phyloP scores from a whole-genome alignment of 53 echinoderm and acorn worm genomes.

The Mesocentrotus franciscanus region DNA sequence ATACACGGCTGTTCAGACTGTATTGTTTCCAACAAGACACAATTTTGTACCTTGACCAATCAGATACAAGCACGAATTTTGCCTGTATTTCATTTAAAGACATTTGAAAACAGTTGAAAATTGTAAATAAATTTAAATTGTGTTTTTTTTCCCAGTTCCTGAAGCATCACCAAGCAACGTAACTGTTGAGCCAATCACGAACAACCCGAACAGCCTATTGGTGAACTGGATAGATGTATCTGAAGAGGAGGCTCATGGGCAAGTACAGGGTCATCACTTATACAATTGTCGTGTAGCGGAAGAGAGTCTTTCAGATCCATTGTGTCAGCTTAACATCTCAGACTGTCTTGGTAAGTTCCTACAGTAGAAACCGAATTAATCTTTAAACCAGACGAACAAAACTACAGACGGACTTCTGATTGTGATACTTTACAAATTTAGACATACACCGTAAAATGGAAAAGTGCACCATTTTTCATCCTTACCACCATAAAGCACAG shows the following conservation, averaged over 20 bases:
- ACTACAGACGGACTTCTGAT: too few relatives aligned
- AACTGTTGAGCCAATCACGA: background rate
- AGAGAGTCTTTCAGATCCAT: background rate
- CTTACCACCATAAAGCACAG: too few relatives aligned
- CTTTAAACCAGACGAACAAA: background rate
- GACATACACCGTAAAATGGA: too few relatives aligned
- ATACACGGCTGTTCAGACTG: background rate
- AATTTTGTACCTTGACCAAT: background rate
- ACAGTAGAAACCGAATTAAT: background rate
- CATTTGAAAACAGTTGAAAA: background rate
- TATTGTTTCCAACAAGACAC: background rate
- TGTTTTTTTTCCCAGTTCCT: background rate
- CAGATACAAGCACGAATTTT: background rate
- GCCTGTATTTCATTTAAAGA: background rate
- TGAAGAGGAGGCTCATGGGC: slow-evolving; percentile 46
- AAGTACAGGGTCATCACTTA: background rate
- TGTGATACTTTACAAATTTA: too few relatives aligned
- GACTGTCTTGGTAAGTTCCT: slow-evolving; percentile 11
- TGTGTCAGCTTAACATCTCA: background rate
- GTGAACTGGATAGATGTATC: slow-evolving; percentile 37
- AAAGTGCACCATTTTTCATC: too few relatives aligned
- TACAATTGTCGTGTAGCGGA: slow-evolving; percentile 20
- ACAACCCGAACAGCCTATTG: slow-evolving; percentile 5
- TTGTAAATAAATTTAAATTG: background rate
- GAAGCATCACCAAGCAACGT: slow-evolving; percentile 28